Percentiles rank a stretch among this genome's conserved stretches.
Conservation (phyloP, 2,888 invertebrate species). For the Noctua comes region DNA sequence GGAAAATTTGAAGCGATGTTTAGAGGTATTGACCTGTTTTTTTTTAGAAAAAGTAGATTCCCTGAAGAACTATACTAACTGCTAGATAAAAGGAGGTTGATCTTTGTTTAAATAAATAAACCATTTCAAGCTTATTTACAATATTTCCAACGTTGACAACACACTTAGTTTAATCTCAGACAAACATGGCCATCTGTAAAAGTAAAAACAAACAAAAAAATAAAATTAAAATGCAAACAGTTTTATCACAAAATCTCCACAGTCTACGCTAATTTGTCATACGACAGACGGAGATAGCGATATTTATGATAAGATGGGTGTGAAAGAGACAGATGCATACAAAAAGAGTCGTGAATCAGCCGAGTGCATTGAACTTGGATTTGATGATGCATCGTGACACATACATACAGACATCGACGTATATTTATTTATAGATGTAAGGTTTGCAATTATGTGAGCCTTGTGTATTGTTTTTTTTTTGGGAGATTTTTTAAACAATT, state of each 20-base stretch:
- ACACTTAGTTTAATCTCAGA: slow-evolving; percentile 19
- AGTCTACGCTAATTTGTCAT: slow-evolving; percentile 56
- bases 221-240: slow-evolving; percentile 30
- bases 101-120: not conserved
- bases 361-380: slow-evolving; percentile 77
- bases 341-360: slow-evolving; percentile 81
- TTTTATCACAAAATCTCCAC: slow-evolving; percentile 50
- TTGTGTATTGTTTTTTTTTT: not conserved
- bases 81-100: not conserved
- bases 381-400: slow-evolving; percentile 79
- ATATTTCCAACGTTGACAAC: not conserved
- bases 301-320: slow-evolving; percentile 70
- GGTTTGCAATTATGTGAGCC: slow-evolving; percentile 38
- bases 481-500: not conserved
- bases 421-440: slow-evolving; percentile 57
- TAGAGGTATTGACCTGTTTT: not conserved
- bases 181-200: slow-evolving; percentile 46
- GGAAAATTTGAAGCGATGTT: not conserved
- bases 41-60: not conserved
- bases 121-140: slow-evolving; percentile 15
- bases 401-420: slow-evolving; percentile 45
- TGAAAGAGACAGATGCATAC: slow-evolving; percentile 70
- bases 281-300: slow-evolving; percentile 60
- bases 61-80: not conserved
- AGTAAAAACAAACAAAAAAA: slow-evolving; percentile 44